Base-by-base conservation (phyloP, 2,888 invertebrate species). In the Andricus curvator region DNA sequence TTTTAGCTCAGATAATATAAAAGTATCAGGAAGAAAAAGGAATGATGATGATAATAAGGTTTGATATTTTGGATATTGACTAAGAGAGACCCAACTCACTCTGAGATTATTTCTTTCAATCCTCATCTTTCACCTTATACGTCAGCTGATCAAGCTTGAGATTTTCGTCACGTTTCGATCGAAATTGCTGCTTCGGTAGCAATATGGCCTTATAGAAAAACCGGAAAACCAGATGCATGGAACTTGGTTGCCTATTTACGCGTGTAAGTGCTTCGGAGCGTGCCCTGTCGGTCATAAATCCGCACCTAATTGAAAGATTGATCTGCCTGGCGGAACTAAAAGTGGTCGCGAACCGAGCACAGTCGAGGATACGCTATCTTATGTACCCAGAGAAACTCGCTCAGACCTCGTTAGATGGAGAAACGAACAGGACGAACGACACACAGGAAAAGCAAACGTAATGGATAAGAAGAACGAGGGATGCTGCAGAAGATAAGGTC, bases 271-370 rank as follows among this genome's bases (percentile, higher is more conserved):
- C 86, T 84, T 81, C 84, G 83, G 81, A 81, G 85, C 84, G 85
- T 82, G 85, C 84, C 84, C 82, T 83, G 83, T 80, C 70, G 83
- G 70, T 85, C 87, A 86, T 90, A 90, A 91, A 90, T 91, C 89
- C 80, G 25, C 78, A 79, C 86, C 86, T 90, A 90, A 91, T 90
- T 91, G 90, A 89, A 89, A 89, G 90, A 90, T 89, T 88, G 90
- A 90, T 88, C 89, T 85, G 84, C 84, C 82, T 84, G 85, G 85
- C 86, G 88, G 87, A 88, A 87, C 87, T 86, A 86, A 88, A 85
- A 87, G 87, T 83, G 84, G 85, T 86, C 85, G 85, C 82, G 85
- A 85, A 77, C 80, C 64, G 22, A 77, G 80, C 62, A 80, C 66
- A 78, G 78, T 20, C 70, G 81, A 79, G 80, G 66, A 77, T 80